These are phyloP conservation scores for Semicossyphus pulcher DNA, from an alignment of 2,113 vertebrate genomes.

Conservation along the genomic window DNA sequence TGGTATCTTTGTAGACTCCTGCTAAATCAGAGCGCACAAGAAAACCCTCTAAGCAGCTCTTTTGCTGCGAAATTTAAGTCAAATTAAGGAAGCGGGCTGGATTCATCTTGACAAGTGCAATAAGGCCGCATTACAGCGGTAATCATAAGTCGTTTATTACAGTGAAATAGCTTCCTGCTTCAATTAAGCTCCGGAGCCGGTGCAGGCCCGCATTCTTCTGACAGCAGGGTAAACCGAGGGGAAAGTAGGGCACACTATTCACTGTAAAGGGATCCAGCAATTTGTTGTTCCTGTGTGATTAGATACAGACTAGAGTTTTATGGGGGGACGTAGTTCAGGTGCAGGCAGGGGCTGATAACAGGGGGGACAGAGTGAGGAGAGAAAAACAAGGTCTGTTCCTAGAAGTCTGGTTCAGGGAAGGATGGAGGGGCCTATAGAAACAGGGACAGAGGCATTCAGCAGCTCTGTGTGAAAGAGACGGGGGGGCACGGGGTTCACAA, in stretches of 20 bases:
- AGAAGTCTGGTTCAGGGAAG: constrained; percentile 41
- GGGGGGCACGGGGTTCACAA: neutral
- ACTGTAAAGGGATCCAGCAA: constrained; percentile 9
- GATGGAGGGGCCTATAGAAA: constrained; percentile 21
- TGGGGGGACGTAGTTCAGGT: constrained; percentile 21
- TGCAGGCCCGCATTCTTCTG: constrained; percentile 27
- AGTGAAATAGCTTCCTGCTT: constrained; percentile 61
- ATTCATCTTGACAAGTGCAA: constrained; percentile 65
- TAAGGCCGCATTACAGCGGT: constrained; percentile 38
- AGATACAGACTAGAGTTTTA: neutral
- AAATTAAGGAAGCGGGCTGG: constrained; percentile 46
- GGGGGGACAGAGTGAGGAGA: constrained; percentile 1
- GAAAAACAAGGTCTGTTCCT: constrained; percentile 41
- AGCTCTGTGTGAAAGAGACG: constrained; percentile 49
- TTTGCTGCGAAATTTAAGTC: constrained; percentile 39
- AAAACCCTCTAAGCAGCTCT: constrained; percentile 11
- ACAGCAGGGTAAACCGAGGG: constrained; percentile 4
- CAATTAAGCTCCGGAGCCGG: constrained; percentile 37
- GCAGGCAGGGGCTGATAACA: constrained; percentile 36
- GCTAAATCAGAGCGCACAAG: constrained; percentile 39
- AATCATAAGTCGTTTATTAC: constrained; percentile 49
- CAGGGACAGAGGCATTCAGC: constrained; percentile 40
- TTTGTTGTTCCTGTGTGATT: constrained; percentile 26
- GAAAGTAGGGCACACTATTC: constrained; percentile 29
- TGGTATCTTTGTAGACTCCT: constrained; percentile 62